Conservation (phyloP, 2,113 vertebrate genomes). For the Sinocyclocheilus rhinocerous region DNA sequence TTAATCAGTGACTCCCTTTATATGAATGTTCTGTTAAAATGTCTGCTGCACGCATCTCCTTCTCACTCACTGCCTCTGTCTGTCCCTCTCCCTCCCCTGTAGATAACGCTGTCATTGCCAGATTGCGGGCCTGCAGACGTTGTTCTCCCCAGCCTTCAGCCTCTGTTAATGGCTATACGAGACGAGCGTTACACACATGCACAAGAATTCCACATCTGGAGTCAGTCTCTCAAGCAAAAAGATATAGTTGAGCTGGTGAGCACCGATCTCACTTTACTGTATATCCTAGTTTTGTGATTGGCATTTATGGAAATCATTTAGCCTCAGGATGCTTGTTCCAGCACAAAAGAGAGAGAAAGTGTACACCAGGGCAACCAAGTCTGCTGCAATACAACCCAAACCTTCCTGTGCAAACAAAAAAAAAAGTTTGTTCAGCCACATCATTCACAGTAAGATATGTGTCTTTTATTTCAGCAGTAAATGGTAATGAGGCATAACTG, state of each 20-base stretch:
- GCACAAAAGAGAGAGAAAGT: neutral
- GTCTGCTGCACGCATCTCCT: too few relatives aligned
- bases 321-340: neutral
- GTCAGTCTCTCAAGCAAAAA: conserved; percentile 54
- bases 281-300: neutral
- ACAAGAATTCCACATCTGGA: conserved; percentile 61
- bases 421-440: neutral
- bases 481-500: conserved; percentile 13
- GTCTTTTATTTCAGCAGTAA: neutral
- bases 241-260: conserved; percentile 62
- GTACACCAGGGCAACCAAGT: neutral
- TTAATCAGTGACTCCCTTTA: too few relatives aligned
- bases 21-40: too few relatives aligned
- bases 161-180: conserved; percentile 59
- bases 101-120: too few relatives aligned
- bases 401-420: neutral
- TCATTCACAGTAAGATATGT: neutral
- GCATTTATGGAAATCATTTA: neutral
- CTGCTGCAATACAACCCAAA: neutral
- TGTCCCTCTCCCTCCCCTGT: too few relatives aligned
- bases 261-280: neutral
- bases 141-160: conserved; percentile 48
- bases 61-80: too few relatives aligned
- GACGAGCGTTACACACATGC: conserved; percentile 62
- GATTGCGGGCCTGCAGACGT: neutral